Evolutionary conservation across 2,888 invertebrate genomes (phyloP), one percentile per base, ranked within the genome.

Genomic region (Prosopocoilus inquinatus): DNA sequence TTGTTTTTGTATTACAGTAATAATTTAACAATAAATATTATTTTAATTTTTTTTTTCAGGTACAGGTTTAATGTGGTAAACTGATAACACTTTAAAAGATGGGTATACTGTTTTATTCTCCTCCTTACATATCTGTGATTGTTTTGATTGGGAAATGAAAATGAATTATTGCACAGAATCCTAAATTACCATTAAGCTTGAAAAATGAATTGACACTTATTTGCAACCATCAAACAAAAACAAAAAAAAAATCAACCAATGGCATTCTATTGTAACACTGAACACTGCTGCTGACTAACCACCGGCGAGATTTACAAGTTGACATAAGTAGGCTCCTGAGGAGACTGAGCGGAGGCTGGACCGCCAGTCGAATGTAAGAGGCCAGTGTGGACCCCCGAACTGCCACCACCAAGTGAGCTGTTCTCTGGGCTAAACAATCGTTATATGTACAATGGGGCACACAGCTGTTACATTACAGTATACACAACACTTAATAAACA

Each of bases 241-340:
- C 28, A 58, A 55, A 44, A 61, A 59, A 44, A 47, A 49, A 53
- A 57, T 49, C 53, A 61, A 64, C 61, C 62, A 60, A 55, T 61
- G 63, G 54, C 57, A 62, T 57, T 48, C 34, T 59, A 61, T 65
- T 63, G 64, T 66, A 69, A 66, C 65, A 69, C 63, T 64, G 55
- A 62, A 76, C 77, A 76, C 76, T 76, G 76, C 75, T 75, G 77
- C 74, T 71, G 75, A 77, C 76, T 76, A 76, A 77, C 76, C 75
- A 67, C 77, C 67, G 63, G 60, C 53, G 58, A 78, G 80, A 84
- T 86, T 89, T 90, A 90, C 84, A 93, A 91, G 87, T 93, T 93
- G 80, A 93, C 94, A 84, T 94, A 94, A 71, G 94, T 93, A 69
- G 93, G 93, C 81, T 92, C 91, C 81, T 91, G 92, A 61, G 89